Evolutionary conservation across 2,113 vertebrate genomes (phyloP).

Genomic region (Calcarius ornatus): DNA sequence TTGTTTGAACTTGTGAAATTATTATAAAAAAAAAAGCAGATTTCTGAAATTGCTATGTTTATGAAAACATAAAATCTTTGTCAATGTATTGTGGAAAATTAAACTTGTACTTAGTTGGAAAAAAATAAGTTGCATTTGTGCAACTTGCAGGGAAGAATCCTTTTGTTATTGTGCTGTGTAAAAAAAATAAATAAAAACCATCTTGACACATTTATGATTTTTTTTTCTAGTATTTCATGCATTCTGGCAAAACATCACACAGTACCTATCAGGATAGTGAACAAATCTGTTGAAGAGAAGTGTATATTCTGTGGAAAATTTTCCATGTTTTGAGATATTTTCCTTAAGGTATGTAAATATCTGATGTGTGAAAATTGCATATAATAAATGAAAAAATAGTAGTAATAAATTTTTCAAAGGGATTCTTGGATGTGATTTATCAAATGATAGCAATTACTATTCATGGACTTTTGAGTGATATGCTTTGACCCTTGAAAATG

Average conservation of each 20-base stretch:
- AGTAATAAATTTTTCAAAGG: neutral
- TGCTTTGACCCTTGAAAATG: neutral
- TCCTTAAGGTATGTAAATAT: neutral
- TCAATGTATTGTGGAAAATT: neutral
- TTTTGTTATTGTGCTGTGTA: no score
- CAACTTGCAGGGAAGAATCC: no score
- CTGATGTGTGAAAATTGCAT: neutral
- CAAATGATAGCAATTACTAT: neutral
- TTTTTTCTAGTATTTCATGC: no score
- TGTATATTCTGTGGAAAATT: neutral
- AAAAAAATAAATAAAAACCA: no score
- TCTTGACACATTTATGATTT: no score
- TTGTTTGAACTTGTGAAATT: neutral
- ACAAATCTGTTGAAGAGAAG: neutral
- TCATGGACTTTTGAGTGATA: neutral
- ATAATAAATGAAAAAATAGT: neutral
- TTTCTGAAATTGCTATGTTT: neutral
- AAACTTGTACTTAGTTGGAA: neutral
- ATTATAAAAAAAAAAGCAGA: neutral
- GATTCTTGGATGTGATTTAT: neutral
- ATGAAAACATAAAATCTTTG: neutral
- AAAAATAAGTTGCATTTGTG: neutral
- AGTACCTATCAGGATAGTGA: neutral
- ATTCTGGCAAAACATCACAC: neutral
- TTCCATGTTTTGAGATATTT: neutral